These are phyloP conservation scores for Eilema griseolum DNA, from an alignment of 2,888 invertebrate species.

Conservation along the genomic window DNA sequence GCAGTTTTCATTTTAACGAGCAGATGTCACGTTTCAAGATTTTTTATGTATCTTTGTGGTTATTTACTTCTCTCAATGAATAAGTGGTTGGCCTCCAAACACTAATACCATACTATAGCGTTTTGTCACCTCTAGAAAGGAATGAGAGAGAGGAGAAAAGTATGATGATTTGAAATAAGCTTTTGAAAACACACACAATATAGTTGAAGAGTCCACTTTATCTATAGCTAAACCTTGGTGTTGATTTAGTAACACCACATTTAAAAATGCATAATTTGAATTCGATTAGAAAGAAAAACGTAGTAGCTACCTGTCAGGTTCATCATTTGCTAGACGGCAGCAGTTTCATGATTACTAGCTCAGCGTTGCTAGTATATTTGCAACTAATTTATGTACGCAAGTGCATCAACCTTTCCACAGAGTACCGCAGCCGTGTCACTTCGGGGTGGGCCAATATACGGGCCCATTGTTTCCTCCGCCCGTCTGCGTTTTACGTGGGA, in stretches of 20 bases:
- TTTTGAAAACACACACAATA: no score
- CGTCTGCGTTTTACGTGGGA: conserved; percentile 75
- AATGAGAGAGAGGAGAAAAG: no score
- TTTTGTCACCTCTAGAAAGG: neutral
- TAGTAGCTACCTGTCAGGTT: no score
- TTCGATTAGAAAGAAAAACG: no score
- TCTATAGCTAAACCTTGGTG: no score
- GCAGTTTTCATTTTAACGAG: neutral
- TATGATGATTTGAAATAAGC: no score
- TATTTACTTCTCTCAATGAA: neutral
- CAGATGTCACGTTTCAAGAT: neutral
- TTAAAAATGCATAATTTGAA: no score
- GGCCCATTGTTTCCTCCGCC: conserved; percentile 76
- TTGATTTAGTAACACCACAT: no score
- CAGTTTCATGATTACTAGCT: neutral
- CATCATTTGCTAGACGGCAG: no score
- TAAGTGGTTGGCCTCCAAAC: neutral
- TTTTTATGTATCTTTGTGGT: neutral
- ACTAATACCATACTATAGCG: neutral
- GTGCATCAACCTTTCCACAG: conserved; percentile 66
- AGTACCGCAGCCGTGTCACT: conserved; percentile 43
- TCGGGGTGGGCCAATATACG: conserved; percentile 81
- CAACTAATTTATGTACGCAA: conserved; percentile 59
- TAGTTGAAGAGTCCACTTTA: no score
- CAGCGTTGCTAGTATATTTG: conserved; percentile 49